phyloP scores from a whole-genome alignment of 2,888 invertebrate genomes.

The Drosophila parthenogenetica region DNA sequence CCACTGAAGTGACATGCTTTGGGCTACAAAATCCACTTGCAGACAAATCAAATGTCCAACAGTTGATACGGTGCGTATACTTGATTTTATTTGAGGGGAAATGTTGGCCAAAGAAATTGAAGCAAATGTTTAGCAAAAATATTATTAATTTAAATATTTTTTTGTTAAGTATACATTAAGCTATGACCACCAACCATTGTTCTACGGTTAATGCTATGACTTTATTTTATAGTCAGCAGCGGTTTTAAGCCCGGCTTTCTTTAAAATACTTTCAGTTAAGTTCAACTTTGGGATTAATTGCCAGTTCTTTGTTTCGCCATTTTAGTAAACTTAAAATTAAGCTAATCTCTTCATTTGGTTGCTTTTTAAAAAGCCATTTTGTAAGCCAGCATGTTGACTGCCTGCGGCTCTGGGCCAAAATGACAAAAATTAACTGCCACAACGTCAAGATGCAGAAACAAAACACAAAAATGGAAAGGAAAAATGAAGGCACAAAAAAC shows the following conservation, averaged over 20 bases:
- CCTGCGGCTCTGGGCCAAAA: conserved; percentile 66
- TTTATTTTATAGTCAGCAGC: no score
- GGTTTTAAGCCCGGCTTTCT: no score
- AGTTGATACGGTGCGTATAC: conserved; percentile 31
- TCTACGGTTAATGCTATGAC: no score
- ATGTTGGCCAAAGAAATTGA: no score
- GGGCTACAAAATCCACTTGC: conserved; percentile 6
- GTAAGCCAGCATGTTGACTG: conserved; percentile 50
- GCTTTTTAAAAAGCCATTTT: conserved; percentile 58
- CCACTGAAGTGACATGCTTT: conserved; percentile 30
- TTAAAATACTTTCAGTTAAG: background rate
- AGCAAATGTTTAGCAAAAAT: no score
- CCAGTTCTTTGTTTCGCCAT: background rate
- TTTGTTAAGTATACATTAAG: no score
- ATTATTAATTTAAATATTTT: no score
- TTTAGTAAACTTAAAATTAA: conserved; percentile 43
- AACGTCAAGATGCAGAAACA: conserved; percentile 50
- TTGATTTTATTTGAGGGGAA: conserved; percentile 12
- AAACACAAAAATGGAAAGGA: conserved; percentile 10
- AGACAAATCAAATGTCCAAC: conserved; percentile 18
- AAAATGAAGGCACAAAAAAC: background rate
- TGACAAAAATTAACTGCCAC: conserved; percentile 70
- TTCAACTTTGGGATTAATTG: conserved; percentile 13
- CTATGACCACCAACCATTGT: no score
- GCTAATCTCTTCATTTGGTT: conserved; percentile 50